A percentile compares a stretch with the other conserved stretches of the same genome.
These are phyloP conservation scores for Arothron firmamentum DNA, from an alignment of 2,113 vertebrate genomes.

Conservation along the genomic window DNA sequence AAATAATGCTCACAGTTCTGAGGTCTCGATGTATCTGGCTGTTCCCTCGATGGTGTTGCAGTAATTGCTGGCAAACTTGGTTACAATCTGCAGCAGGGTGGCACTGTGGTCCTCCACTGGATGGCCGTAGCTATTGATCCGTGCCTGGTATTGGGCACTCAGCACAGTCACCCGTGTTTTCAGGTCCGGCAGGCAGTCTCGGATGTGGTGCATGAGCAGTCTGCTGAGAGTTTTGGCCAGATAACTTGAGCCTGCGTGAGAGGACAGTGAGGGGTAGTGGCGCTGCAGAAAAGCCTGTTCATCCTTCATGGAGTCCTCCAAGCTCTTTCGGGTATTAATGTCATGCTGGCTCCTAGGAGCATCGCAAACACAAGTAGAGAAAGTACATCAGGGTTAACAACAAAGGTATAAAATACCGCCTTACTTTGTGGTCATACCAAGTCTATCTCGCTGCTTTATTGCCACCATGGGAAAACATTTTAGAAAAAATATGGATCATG, in stretches of 20 bases:
- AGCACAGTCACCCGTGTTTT: slow-evolving; percentile 77
- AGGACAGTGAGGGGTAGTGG: slow-evolving; percentile 77
- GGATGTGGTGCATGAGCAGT: slow-evolving; percentile 80
- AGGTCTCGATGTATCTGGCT: slow-evolving; percentile 76
- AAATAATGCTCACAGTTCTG: slow-evolving; percentile 75
- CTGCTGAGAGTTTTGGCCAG: slow-evolving; percentile 78
- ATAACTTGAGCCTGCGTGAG: slow-evolving; percentile 72
- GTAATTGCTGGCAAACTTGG: slow-evolving; percentile 80
- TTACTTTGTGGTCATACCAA: too few species aligned
- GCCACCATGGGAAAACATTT: too few species aligned
- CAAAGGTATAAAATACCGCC: too few species aligned
- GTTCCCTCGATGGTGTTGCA: slow-evolving; percentile 83
- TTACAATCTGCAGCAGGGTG: slow-evolving; percentile 81
- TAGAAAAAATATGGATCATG: too few species aligned
- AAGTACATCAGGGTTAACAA: too few species aligned
- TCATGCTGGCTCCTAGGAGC: slow-evolving; percentile 81
- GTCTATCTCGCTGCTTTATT: too few species aligned
- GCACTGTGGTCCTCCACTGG: slow-evolving; percentile 79
- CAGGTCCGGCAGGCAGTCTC: slow-evolving; percentile 78
- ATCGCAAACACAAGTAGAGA: too few species aligned
- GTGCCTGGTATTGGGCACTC: slow-evolving; percentile 75
- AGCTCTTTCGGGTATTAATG: slow-evolving; percentile 76
- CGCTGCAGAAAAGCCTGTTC: slow-evolving; percentile 80
- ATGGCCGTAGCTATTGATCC: slow-evolving; percentile 76
- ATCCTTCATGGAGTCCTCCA: slow-evolving; percentile 67